Conservation (phyloP, 2,113 vertebrate species). For the Ailurus styani region DNA sequence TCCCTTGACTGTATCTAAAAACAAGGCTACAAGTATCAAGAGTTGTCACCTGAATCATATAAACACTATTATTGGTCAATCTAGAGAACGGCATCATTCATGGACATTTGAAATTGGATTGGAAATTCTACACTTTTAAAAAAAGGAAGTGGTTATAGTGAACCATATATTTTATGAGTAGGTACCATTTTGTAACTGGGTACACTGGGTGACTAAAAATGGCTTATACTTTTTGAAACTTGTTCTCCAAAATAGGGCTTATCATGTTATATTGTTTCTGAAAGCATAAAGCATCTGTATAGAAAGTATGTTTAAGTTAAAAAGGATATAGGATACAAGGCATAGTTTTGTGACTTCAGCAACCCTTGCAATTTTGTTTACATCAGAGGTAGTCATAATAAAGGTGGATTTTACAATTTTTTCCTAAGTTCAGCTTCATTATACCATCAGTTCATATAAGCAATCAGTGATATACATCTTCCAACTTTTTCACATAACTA, state of each 20-base stretch:
- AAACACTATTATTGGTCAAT: neutral
- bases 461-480: neutral
- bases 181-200: neutral
- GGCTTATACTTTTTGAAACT: neutral
- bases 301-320: neutral
- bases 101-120: neutral
- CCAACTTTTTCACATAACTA: neutral
- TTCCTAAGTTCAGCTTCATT: neutral
- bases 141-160: neutral
- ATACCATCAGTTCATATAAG: neutral
- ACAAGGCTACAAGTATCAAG: neutral
- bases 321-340: neutral
- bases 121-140: neutral
- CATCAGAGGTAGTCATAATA: neutral
- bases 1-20: neutral
- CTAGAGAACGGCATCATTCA: neutral
- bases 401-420: neutral
- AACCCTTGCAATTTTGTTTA: neutral
- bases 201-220: neutral
- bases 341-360: neutral
- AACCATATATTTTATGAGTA: neutral
- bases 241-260: neutral
- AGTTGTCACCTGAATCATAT: neutral
- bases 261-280: neutral
- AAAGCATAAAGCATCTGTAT: neutral